Base-by-base conservation (phyloP, 2,888 invertebrate genomes). In the Galerucella calmariensis region DNA sequence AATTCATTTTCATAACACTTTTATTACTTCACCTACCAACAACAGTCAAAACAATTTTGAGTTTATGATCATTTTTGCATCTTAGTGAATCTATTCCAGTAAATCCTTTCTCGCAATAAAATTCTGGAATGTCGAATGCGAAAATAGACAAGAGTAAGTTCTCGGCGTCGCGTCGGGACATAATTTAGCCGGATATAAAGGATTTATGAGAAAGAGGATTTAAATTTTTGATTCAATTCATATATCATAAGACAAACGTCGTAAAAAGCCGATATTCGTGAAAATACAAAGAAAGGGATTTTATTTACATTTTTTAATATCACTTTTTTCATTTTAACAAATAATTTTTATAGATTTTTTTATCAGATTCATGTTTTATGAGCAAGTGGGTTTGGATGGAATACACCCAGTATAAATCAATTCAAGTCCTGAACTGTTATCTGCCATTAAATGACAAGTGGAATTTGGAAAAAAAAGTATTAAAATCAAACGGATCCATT, bases 231-330 rank as follows among this genome's bases (percentile, higher is more conserved):
- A 72, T 72, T 72, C 66, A 67, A 66, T 72, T 72, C 56, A 41
- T 65, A 65, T 56, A 27, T 65, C 56, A 41, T 63, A 46, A 66
- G 48, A 59, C 58, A 66, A 67, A 59, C 14, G 66, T 44, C 56
- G 59, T 72, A 72, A 72, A 72, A 56, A n/a, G n/a, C n/a, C 66
- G 58, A 48, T 72, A 65, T 66, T 66, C 59, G 66, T 58, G n/a
- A n/a, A 61, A 66, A 66, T 72, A 72, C 46, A n/a, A 16, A n/a
- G 35, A 66, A 66, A 48, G 24, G 20, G 20, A 46, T 72, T 67
- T 72, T 71, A 72, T 66, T 46, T 66, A 66, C 16, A 72, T 66
- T 72, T 74, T 67, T 41, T 67, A 62, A 75, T 75, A 70, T 68
- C 63, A 41, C 46, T 66, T 75, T 59, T n/a, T n/a, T n/a, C 51